Percentiles rank a stretch among this genome's conserved stretches.
Evolutionary conservation across 1,140 invertebrate species (phyloP).

Genomic region (Lordiphosa mommai): DNA sequence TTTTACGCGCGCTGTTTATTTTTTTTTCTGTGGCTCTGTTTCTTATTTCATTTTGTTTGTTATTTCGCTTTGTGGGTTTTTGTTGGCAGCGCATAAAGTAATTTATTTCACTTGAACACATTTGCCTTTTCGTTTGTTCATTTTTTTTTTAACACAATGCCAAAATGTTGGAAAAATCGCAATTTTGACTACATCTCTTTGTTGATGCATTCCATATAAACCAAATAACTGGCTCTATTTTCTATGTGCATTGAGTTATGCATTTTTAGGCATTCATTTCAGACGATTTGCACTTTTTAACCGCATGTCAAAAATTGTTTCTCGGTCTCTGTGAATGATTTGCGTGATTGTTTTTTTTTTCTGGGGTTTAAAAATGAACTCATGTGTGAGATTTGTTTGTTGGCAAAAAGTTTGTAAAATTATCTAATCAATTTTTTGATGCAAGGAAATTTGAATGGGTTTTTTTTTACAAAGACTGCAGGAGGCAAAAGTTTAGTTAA

Average conservation of each 20-base stretch:
- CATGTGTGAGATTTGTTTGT: no score
- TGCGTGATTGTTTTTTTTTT: no score
- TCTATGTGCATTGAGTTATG: constrained; percentile 73
- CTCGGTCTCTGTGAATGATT: not conserved
- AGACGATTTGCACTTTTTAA: no score
- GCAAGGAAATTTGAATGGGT: no score
- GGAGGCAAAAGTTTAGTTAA: no score
- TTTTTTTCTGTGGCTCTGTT: constrained; percentile 26
- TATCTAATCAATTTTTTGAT: no score
- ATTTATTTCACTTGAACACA: constrained; percentile 77
- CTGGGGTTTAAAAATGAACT: no score
- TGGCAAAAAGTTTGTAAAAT: no score
- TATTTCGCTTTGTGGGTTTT: constrained; percentile 50
- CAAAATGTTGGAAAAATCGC: constrained; percentile 20
- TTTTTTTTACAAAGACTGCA: no score
- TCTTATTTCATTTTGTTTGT: constrained; percentile 40
- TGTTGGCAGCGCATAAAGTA: constrained; percentile 61
- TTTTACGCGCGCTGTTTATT: constrained; percentile 57
- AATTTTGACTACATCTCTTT: constrained; percentile 41
- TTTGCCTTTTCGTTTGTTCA: constrained; percentile 52
- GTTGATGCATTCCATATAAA: constrained; percentile 10
- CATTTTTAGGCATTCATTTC: constrained; percentile 58
- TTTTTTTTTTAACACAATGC: constrained; percentile 15
- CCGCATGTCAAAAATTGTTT: no score
- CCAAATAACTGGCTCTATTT: not conserved